Evolutionary conservation across 1,140 invertebrate genomes (phyloP).

Genomic region (Saccostrea glomerata): DNA sequence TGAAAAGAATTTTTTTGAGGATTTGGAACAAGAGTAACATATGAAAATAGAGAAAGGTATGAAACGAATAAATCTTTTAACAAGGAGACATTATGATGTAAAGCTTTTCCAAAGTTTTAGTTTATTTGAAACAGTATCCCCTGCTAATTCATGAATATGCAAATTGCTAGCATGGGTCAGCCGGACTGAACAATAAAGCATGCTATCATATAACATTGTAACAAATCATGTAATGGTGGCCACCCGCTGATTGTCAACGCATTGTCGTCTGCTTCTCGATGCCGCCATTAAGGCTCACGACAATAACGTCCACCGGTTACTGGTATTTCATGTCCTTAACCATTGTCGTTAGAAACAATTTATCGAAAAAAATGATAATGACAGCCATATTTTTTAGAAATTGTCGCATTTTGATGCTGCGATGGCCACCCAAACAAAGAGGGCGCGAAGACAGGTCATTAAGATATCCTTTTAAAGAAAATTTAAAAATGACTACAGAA

Average conservation of each 20-base stretch:
- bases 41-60: too few species aligned
- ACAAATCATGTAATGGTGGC: conserved; percentile 23
- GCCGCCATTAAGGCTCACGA: neutral
- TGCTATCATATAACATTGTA: neutral
- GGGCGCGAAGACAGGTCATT: neutral
- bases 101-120: neutral
- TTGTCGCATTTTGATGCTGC: neutral
- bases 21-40: too few species aligned
- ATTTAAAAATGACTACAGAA: neutral
- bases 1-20: too few species aligned
- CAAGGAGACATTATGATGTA: neutral
- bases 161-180: neutral
- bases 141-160: neutral
- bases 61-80: neutral
- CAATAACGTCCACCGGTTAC: neutral
- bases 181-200: neutral
- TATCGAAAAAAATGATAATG: neutral
- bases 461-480: conserved; percentile 16
- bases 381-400: neutral
- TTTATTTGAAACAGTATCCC: conserved; percentile 13
- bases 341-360: conserved; percentile 5
- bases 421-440: conserved; percentile 25
- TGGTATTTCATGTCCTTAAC: neutral
- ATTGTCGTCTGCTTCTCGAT: conserved; percentile 9
- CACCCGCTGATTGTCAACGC: conserved; percentile 1